phyloP scores from a whole-genome alignment of 2,888 invertebrate genomes.

The Hypsopygia costalis region DNA sequence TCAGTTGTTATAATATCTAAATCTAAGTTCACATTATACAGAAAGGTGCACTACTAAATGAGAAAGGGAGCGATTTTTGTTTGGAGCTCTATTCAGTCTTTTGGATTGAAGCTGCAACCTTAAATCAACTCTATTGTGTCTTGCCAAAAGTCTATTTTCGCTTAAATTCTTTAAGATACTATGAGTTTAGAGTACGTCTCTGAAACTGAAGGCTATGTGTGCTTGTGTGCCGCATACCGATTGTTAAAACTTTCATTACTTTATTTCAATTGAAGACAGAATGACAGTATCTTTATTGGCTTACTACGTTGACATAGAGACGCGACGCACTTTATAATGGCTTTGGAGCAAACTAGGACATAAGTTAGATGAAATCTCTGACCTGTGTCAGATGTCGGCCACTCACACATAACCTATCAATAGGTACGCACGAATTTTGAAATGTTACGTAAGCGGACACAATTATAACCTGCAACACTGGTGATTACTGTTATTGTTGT shows the following conservation, averaged over 20 bases:
- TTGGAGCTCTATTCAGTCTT: slow-evolving; percentile 24
- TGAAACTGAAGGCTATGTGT: slow-evolving; percentile 25
- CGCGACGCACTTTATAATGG: background rate
- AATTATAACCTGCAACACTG: slow-evolving; percentile 58
- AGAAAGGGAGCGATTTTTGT: slow-evolving; percentile 18
- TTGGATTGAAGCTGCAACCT: slow-evolving; percentile 16
- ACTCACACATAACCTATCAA: slow-evolving; percentile 61
- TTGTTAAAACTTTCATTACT: background rate
- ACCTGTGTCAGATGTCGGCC: slow-evolving; percentile 11
- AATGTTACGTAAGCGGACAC: slow-evolving; percentile 63
- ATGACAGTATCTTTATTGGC: background rate
- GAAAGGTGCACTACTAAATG: too few species aligned
- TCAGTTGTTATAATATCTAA: too few species aligned
- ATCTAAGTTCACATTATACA: too few species aligned
- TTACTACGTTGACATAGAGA: background rate
- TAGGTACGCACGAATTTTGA: slow-evolving; percentile 48
- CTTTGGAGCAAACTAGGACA: background rate
- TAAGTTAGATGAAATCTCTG: background rate
- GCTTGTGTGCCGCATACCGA: slow-evolving; percentile 3
- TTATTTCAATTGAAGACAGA: background rate
- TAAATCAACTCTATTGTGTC: slow-evolving; percentile 28
- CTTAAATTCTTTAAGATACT: slow-evolving; percentile 29
- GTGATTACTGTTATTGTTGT: slow-evolving; percentile 45
- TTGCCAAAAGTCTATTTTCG: slow-evolving; percentile 29
- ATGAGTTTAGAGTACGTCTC: slow-evolving; percentile 19